Evolutionary conservation across 2,888 invertebrate genomes (phyloP).

Genomic region (Mythimna lalbum): DNA sequence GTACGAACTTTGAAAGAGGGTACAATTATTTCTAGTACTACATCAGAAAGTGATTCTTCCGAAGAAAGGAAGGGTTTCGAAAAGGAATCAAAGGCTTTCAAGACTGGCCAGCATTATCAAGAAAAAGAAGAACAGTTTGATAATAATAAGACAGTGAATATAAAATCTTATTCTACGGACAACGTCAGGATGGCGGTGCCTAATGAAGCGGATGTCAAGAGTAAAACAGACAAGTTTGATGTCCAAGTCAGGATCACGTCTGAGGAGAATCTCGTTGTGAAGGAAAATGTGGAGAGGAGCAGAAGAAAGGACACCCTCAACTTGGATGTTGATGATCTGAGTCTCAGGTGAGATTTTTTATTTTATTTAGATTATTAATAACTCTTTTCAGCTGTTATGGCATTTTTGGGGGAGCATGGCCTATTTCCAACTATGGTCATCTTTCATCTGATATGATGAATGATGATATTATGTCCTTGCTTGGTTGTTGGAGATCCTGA

Average conservation of each 20-base stretch:
- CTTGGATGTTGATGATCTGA: conserved; percentile 89
- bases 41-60: conserved; percentile 82
- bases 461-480: not conserved
- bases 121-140: conserved; percentile 72
- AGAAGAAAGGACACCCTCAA: conserved; percentile 85
- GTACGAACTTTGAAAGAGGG: conserved; percentile 86
- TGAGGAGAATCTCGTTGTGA: conserved; percentile 86
- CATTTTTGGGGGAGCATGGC: not conserved
- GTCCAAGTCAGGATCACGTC: conserved; percentile 88
- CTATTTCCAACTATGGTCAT: no score
- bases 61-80: conserved; percentile 65
- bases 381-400: not conserved
- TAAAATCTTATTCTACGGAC: conserved; percentile 80
- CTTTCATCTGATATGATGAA: not conserved
- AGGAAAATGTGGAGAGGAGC: conserved; percentile 78
- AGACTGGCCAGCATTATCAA: conserved; percentile 72
- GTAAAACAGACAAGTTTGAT: conserved; percentile 86
- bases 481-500: not conserved
- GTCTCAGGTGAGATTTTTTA: conserved; percentile 82
- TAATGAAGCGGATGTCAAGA: conserved; percentile 84
- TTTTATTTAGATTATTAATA: not conserved
- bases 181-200: conserved; percentile 88
- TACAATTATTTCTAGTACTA: conserved; percentile 78
- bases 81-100: conserved; percentile 67
- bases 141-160: conserved; percentile 74